Percentiles rank a stretch among this genome's conserved stretches.
Evolutionary conservation across 2,113 vertebrate genomes (phyloP).

Genomic region (Mustela lutreola): DNA sequence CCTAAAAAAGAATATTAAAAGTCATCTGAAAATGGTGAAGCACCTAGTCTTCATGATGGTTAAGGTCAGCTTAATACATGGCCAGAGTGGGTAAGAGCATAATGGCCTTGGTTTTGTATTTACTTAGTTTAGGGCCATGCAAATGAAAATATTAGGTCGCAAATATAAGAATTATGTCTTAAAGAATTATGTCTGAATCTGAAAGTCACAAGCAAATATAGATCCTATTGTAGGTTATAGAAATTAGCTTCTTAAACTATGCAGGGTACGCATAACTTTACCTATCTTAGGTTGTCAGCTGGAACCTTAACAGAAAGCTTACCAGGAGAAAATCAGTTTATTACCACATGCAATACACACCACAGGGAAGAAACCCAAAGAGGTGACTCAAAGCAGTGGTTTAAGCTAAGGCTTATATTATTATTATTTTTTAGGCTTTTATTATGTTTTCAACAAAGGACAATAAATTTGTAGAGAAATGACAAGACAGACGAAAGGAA

Average conservation of each 20-base stretch:
- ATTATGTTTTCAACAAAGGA: background rate
- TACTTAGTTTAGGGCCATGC: background rate
- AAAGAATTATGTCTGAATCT: background rate
- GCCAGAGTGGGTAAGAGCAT: background rate
- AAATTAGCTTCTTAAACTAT: background rate
- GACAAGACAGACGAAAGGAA: background rate
- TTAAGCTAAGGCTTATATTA: background rate
- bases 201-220: background rate
- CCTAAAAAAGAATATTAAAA: conserved; percentile 33
- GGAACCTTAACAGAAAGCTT: background rate
- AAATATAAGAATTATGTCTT: background rate
- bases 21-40: conserved; percentile 3
- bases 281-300: background rate
- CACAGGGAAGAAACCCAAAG: background rate
- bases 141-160: background rate
- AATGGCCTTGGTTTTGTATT: background rate
- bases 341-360: too few relatives aligned
- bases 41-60: background rate
- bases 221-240: background rate
- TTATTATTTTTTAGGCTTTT: too few relatives aligned
- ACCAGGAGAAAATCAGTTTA: background rate
- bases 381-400: background rate
- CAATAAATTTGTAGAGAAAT: background rate
- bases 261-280: background rate
- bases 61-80: background rate